Conservation (phyloP, 2,113 vertebrate genomes). For the Vulpes vulpes region DNA sequence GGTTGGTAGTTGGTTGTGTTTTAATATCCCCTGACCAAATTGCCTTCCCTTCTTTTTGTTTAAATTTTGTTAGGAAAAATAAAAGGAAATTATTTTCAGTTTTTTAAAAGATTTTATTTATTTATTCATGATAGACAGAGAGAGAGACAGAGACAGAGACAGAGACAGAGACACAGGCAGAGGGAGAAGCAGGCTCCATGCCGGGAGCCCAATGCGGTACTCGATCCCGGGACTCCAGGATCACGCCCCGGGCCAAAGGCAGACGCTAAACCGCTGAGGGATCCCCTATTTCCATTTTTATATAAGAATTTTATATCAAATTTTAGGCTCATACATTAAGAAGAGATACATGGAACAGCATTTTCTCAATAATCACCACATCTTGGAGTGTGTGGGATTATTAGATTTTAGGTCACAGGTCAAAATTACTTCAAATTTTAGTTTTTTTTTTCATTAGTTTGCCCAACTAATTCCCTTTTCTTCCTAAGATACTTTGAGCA, state of each 20-base stretch:
- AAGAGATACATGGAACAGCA: neutral
- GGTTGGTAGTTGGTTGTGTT: neutral
- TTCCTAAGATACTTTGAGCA: neutral
- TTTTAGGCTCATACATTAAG: neutral
- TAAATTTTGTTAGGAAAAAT: neutral
- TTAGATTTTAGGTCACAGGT: neutral
- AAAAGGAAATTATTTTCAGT: neutral
- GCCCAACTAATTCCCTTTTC: constrained; percentile 17
- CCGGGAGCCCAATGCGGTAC: too few relatives aligned
- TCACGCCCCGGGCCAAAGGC: too few relatives aligned
- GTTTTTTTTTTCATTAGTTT: neutral
- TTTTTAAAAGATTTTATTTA: neutral
- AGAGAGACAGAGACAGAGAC: too few relatives aligned
- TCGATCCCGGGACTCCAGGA: too few relatives aligned
- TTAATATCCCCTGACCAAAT: neutral
- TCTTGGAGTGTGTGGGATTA: neutral
- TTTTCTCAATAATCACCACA: constrained; percentile 1
- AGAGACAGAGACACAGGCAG: too few relatives aligned
- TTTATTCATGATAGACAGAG: too few relatives aligned
- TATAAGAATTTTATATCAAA: too few relatives aligned
- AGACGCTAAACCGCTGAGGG: too few relatives aligned
- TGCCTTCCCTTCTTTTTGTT: neutral
- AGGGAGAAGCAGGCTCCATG: too few relatives aligned
- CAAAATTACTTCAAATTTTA: constrained; percentile 40
- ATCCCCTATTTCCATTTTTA: too few relatives aligned